Conservation (phyloP, 2,797 vertebrate species). For the Chiroxiphia lanceolata region DNA sequence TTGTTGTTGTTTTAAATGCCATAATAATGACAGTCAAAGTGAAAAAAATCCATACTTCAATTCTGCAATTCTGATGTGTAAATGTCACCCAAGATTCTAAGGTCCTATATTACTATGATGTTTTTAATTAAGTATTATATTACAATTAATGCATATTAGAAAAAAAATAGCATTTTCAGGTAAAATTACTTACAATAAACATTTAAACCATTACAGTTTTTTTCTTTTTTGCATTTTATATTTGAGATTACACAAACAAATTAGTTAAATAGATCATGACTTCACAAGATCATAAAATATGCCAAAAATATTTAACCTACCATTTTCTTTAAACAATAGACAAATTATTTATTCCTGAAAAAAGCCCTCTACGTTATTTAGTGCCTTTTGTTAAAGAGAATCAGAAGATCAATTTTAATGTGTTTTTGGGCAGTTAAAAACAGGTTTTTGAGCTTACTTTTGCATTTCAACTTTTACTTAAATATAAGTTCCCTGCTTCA, state of each 20-base stretch:
- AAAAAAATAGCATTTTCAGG: neutral
- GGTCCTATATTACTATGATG: neutral
- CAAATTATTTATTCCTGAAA: neutral
- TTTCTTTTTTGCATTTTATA: neutral
- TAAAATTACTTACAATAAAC: neutral
- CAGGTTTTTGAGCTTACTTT: neutral
- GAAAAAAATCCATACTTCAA: neutral
- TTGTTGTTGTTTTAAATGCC: neutral
- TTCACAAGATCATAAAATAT: neutral
- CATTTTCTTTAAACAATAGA: neutral
- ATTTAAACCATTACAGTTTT: neutral
- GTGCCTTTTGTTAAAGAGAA: neutral
- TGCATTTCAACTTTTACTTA: neutral
- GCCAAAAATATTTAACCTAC: neutral
- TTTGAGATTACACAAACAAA: neutral
- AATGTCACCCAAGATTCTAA: neutral
- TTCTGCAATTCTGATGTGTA: neutral
- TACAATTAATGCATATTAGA: neutral
- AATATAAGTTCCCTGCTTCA: neutral
- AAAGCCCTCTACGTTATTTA: neutral
- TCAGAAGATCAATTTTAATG: neutral
- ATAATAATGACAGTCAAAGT: neutral
- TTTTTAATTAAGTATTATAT: neutral
- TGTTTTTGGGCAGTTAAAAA: neutral
- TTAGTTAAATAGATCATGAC: neutral